Conservation (phyloP, 2,797 vertebrate species). For the Enteromius afrohamiltoni region DNA sequence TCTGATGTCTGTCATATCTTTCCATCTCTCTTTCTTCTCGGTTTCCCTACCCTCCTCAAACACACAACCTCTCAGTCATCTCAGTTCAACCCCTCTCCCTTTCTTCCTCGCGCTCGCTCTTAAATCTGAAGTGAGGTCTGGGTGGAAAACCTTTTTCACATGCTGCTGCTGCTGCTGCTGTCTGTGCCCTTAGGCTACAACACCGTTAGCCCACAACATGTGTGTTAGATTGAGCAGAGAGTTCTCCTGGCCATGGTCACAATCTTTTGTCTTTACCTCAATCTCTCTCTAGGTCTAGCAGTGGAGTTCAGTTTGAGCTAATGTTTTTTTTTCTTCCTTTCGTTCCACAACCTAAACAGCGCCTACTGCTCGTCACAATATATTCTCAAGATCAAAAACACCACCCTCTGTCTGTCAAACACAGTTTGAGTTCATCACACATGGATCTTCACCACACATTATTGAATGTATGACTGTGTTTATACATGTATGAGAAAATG, state of each 20-base stretch:
- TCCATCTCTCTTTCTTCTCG: slow-evolving; percentile 63
- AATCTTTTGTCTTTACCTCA: slow-evolving; percentile 66
- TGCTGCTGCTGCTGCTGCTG: slow-evolving; percentile 62
- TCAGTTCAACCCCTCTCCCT: slow-evolving; percentile 22
- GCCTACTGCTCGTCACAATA: slow-evolving; percentile 48
- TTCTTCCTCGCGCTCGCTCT: slow-evolving; percentile 24
- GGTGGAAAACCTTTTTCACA: slow-evolving; percentile 79
- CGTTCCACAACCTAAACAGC: slow-evolving; percentile 58
- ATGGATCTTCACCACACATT: slow-evolving; percentile 11
- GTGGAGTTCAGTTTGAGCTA: slow-evolving; percentile 36
- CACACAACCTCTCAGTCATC: slow-evolving; percentile 28
- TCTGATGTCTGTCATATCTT: slow-evolving; percentile 65
- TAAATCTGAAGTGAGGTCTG: slow-evolving; percentile 54
- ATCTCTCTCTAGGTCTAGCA: slow-evolving; percentile 19
- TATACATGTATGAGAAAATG: not conserved
- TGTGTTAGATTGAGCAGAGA: slow-evolving; percentile 78
- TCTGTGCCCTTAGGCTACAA: slow-evolving; percentile 63
- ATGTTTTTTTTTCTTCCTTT: slow-evolving; percentile 44
- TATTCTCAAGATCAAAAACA: slow-evolving; percentile 51
- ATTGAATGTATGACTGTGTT: slow-evolving; percentile 16
- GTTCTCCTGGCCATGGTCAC: slow-evolving; percentile 70
- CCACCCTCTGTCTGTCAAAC: slow-evolving; percentile 43
- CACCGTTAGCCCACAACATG: slow-evolving; percentile 70
- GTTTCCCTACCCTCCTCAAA: slow-evolving; percentile 19
- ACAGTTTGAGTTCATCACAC: slow-evolving; percentile 47